Conservation (phyloP, 2,797 vertebrate genomes). For the Xerus rutilus region DNA sequence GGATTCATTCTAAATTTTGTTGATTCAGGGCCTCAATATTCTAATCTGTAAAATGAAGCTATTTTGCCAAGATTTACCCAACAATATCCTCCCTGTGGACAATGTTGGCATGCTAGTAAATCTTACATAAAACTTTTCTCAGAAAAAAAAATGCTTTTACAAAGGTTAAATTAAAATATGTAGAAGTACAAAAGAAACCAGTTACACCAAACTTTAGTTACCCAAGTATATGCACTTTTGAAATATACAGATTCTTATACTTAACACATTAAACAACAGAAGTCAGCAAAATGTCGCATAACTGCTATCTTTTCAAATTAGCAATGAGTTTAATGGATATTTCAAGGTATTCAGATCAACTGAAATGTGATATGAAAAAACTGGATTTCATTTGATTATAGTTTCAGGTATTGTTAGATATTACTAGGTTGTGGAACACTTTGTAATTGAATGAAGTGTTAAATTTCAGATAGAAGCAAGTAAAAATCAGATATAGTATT, state of each 20-base stretch:
- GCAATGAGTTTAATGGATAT: background rate
- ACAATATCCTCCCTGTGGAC: background rate
- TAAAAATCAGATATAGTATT: background rate
- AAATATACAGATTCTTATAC: background rate
- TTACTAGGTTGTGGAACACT: background rate
- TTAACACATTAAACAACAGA: background rate
- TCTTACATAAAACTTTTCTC: background rate
- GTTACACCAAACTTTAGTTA: background rate
- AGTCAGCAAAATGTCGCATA: background rate
- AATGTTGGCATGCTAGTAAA: background rate
- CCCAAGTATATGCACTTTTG: background rate
- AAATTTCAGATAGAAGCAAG: conserved; percentile 16
- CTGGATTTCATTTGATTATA: background rate
- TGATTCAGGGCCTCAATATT: background rate
- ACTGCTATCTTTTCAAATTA: background rate
- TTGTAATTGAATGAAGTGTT: background rate
- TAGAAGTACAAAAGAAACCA: background rate
- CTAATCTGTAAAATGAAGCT: conserved; percentile 22
- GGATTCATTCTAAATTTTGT: background rate
- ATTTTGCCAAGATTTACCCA: background rate
- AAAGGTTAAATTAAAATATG: conserved; percentile 34
- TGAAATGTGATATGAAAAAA: background rate
- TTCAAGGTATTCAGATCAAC: background rate
- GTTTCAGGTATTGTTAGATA: background rate
- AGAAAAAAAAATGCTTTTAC: background rate